phyloP scores from a whole-genome alignment of 2,113 vertebrate species.

The Hippocampus mohnikei region DNA sequence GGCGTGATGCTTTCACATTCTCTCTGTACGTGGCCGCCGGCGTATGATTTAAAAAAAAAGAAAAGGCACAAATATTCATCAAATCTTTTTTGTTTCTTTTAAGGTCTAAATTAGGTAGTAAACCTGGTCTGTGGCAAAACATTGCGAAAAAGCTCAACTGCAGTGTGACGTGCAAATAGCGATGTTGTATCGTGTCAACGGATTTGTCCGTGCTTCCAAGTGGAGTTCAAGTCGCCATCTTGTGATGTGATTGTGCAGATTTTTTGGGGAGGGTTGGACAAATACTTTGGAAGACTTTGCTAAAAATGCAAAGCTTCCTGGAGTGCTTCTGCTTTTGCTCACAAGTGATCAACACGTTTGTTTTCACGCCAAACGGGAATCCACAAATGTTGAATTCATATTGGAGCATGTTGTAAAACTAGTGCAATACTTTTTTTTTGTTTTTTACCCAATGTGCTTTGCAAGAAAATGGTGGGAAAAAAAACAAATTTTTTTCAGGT shows the following conservation, averaged over 20 bases:
- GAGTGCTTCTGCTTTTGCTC: too few species aligned
- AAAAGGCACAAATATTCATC: too few species aligned
- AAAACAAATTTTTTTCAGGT: background rate
- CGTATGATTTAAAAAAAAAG: too few species aligned
- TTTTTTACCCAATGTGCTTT: background rate
- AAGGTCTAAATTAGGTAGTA: too few species aligned
- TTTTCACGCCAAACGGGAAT: background rate
- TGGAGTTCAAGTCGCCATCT: conserved; percentile 17
- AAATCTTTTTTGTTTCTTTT: too few species aligned
- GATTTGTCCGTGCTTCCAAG: conserved; percentile 37
- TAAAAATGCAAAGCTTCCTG: too few species aligned
- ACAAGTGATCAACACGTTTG: background rate
- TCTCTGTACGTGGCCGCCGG: too few species aligned
- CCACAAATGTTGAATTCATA: background rate
- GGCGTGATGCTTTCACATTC: too few species aligned
- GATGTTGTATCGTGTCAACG: conserved; percentile 45
- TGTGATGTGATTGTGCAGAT: conserved; percentile 11
- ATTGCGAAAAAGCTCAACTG: too few species aligned
- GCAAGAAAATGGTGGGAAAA: background rate
- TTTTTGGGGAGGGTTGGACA: background rate
- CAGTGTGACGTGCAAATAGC: background rate
- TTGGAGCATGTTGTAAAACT: background rate
- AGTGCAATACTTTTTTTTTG: background rate
- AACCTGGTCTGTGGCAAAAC: too few species aligned
- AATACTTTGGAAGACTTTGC: background rate